Percentiles rank a stretch among this genome's conserved stretches.
phyloP scores from a whole-genome alignment of 2,797 vertebrate genomes.

The Sus cebifrons region DNA sequence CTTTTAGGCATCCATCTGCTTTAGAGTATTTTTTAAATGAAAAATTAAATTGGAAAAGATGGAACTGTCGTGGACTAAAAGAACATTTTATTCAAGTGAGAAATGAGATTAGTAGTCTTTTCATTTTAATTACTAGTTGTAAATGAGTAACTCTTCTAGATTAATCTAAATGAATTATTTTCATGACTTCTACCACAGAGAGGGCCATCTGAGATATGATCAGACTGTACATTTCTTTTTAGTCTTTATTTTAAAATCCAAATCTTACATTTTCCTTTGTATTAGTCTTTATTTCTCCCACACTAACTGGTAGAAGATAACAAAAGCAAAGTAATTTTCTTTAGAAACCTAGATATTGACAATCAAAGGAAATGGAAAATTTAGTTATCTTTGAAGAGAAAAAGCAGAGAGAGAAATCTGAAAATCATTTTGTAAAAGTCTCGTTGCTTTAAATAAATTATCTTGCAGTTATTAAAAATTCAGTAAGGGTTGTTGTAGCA shows the following conservation, averaged over 20 bases:
- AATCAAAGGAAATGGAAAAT: background rate
- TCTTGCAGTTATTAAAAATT: slow-evolving; percentile 68
- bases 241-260: slow-evolving; percentile 62
- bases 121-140: slow-evolving; percentile 59
- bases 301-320: slow-evolving; percentile 35
- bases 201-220: background rate
- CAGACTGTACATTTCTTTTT: background rate
- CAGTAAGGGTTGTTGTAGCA: slow-evolving; percentile 14
- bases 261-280: slow-evolving; percentile 43
- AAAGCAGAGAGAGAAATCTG: background rate
- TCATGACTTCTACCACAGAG: slow-evolving; percentile 9
- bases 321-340: slow-evolving; percentile 52
- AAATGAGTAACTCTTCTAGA: slow-evolving; percentile 60
- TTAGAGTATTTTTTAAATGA: slow-evolving; percentile 77
- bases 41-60: slow-evolving; percentile 77
- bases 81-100: slow-evolving; percentile 27
- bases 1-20: slow-evolving; percentile 79
- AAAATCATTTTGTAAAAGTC: slow-evolving; percentile 54
- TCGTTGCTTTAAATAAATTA: slow-evolving; percentile 60
- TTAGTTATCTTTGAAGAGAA: slow-evolving; percentile 53
- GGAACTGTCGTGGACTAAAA: slow-evolving; percentile 27
- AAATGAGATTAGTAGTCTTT: background rate
- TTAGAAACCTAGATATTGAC: slow-evolving; percentile 65
- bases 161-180: slow-evolving; percentile 59
- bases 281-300: slow-evolving; percentile 60